Percentiles rank a stretch among this genome's conserved stretches.
Conservation (phyloP, 2,113 vertebrate species). For the Origma solitaria region DNA sequence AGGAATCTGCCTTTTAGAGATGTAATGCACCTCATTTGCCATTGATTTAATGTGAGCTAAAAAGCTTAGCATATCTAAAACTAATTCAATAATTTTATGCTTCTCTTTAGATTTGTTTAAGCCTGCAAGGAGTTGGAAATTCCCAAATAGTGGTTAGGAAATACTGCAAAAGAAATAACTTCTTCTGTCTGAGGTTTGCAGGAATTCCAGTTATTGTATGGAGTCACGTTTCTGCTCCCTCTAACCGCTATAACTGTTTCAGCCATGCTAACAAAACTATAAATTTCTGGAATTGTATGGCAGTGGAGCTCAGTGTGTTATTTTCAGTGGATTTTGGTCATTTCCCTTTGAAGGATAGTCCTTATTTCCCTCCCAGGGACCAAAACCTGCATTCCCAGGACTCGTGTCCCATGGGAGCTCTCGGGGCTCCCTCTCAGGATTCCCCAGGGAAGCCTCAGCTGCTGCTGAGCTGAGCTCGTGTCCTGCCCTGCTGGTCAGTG, state of each 20-base stretch:
- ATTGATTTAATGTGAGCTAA: not conserved
- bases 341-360: not conserved
- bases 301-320: not conserved
- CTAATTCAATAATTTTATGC: not conserved
- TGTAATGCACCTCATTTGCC: not conserved
- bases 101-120: conserved; percentile 4
- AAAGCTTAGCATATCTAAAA: not conserved
- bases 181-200: not conserved
- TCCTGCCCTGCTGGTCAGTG: not conserved
- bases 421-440: not conserved
- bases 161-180: not conserved
- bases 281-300: not conserved
- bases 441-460: not conserved
- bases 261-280: not conserved
- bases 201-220: not conserved
- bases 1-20: not conserved
- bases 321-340: not conserved
- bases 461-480: not conserved
- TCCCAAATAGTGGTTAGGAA: not conserved
- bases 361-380: fast-evolving
- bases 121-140: not conserved
- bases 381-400: not conserved
- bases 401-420: fast-evolving
- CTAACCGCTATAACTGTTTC: not conserved
- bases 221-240: not conserved